A percentile compares a stretch with the other conserved stretches of the same genome.
phyloP scores from a whole-genome alignment of 1,140 invertebrate genomes.

The Caerostris darwini region DNA sequence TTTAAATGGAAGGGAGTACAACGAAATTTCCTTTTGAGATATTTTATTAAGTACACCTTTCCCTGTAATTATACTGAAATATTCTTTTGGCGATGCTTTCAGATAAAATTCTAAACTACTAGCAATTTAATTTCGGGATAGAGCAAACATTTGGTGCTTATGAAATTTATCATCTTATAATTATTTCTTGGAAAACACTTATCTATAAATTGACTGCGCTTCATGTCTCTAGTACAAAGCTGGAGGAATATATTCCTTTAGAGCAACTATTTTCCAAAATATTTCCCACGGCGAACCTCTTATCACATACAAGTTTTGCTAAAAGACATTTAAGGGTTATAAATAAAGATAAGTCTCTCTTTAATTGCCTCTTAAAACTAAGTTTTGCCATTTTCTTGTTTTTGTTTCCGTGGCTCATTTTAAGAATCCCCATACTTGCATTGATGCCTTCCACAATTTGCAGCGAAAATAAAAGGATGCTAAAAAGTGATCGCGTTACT shows the following conservation, averaged over 20 bases:
- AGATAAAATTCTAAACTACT: not conserved
- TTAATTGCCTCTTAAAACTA: constrained; percentile 40
- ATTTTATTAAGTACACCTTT: not conserved
- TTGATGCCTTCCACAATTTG: not conserved
- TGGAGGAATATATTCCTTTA: not conserved
- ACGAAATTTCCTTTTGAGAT: not conserved
- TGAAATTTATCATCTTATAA: constrained; percentile 33
- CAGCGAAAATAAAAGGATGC: not conserved
- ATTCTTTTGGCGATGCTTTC: constrained; percentile 21
- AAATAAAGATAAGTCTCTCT: constrained; percentile 20
- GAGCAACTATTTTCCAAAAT: not conserved
- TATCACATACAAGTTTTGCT: constrained; percentile 12
- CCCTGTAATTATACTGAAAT: not conserved
- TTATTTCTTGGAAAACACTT: constrained; percentile 30
- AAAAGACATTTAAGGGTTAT: constrained; percentile 22
- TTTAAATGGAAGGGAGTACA: not conserved
- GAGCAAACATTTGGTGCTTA: not conserved
- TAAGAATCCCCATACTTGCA: not conserved
- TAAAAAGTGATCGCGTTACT: not conserved
- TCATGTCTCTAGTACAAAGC: not conserved
- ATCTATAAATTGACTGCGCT: constrained; percentile 4
- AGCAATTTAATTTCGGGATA: not conserved
- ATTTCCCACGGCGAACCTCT: constrained; percentile 6
- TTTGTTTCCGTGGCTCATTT: not conserved
- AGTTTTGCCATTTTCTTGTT: not conserved